phyloP scores from a whole-genome alignment of 1,140 invertebrate species.

The Tribolium castaneum region DNA sequence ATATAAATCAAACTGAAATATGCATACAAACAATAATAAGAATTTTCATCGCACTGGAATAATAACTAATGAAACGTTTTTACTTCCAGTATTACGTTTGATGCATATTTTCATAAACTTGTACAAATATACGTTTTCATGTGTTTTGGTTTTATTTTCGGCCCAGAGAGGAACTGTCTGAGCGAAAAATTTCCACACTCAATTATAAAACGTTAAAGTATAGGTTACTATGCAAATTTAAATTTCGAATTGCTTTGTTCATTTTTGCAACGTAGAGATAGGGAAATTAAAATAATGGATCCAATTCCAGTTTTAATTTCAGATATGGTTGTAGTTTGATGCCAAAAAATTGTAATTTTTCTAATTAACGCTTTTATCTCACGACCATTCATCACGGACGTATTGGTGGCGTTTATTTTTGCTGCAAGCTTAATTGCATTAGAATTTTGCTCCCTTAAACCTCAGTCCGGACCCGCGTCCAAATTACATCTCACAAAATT shows the following conservation, averaged over 20 bases:
- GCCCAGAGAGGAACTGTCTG: background rate
- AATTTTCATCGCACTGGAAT: conserved; percentile 14
- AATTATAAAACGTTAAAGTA: background rate
- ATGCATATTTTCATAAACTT: conserved; percentile 15
- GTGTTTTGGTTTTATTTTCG: background rate
- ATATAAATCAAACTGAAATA: conserved; percentile 11
- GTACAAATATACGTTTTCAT: conserved; percentile 10
- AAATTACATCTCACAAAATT: background rate
- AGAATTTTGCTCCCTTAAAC: background rate
- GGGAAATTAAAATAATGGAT: background rate
- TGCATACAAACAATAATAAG: conserved; percentile 5
- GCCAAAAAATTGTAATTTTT: background rate
- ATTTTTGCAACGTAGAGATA: no score
- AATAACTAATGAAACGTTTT: conserved; percentile 18
- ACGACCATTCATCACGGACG: background rate
- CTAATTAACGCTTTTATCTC: background rate
- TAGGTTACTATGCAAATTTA: background rate
- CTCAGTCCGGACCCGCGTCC: background rate
- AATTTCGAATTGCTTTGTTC: background rate
- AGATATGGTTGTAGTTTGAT: background rate
- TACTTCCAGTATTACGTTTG: background rate
- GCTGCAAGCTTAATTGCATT: background rate
- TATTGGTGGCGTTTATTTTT: background rate
- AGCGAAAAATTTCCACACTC: background rate
- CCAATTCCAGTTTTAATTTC: background rate